A percentile compares a stretch with the other conserved stretches of the same genome.
Conservation (phyloP, 2,113 vertebrate species). For the Phaethon lepturus region DNA sequence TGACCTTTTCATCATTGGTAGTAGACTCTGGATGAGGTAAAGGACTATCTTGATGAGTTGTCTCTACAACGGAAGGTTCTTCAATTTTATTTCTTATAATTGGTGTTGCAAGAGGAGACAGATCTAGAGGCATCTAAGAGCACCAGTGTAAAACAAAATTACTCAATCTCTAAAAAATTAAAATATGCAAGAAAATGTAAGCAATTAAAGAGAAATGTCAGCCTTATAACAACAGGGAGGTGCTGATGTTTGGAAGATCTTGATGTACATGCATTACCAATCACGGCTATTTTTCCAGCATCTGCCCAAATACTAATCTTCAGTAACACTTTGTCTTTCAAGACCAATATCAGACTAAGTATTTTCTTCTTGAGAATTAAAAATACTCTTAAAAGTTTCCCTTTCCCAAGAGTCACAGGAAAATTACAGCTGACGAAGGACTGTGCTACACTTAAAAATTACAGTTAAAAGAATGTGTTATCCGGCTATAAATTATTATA, state of each 20-base stretch:
- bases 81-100: constrained; percentile 95
- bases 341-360: not conserved
- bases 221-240: not conserved
- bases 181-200: not conserved
- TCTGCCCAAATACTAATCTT: not conserved
- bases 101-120: constrained; percentile 95
- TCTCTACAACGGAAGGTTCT: constrained; percentile 86
- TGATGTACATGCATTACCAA: not conserved
- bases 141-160: constrained; percentile 8
- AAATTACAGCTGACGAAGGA: not conserved
- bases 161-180: not conserved
- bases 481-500: not conserved
- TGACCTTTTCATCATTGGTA: constrained; percentile 95
- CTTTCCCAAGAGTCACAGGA: not conserved
- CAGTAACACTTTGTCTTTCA: not conserved
- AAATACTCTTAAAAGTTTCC: not conserved
- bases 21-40: constrained; percentile 98
- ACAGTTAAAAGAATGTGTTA: not conserved
- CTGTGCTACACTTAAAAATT: not conserved
- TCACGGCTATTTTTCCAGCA: not conserved
- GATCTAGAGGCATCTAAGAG: constrained; percentile 92
- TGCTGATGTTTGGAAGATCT: not conserved
- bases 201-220: not conserved
- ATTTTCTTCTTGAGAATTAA: not conserved
- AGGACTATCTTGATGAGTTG: constrained; percentile 91